phyloP scores from a whole-genome alignment of 2,113 vertebrate species.

The Dasyornis broadbenti region DNA sequence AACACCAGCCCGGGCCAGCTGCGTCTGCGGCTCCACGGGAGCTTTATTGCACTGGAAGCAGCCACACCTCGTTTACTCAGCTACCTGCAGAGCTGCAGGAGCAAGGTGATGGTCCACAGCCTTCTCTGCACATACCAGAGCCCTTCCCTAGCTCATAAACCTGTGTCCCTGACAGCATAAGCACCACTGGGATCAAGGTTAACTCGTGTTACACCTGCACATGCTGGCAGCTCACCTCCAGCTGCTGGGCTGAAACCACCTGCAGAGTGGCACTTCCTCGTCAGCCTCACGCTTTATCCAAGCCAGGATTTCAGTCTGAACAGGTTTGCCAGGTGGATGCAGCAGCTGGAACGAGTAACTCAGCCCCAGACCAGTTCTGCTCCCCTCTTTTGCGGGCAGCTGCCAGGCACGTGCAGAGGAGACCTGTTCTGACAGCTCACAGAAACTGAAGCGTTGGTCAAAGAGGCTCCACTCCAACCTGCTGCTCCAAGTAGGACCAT shows the following conservation, averaged over 20 bases:
- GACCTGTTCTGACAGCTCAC: not conserved
- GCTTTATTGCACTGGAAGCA: not conserved
- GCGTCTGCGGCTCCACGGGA: rapidly evolving
- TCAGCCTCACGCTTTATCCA: not conserved
- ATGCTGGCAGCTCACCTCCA: not conserved
- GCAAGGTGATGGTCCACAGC: not conserved
- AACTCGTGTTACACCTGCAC: rapidly evolving
- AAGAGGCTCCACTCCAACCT: not conserved
- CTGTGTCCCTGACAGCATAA: rapidly evolving
- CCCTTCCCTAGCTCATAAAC: not conserved
- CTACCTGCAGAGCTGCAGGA: not conserved
- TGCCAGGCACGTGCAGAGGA: not conserved
- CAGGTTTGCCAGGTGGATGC: not conserved
- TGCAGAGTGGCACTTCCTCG: rapidly evolving
- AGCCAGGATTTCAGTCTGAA: not conserved
- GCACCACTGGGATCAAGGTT: not conserved
- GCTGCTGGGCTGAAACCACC: not conserved
- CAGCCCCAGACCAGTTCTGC: not conserved
- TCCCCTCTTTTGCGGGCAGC: not conserved
- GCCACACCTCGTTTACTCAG: not conserved
- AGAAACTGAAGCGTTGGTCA: not conserved
- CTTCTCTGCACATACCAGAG: not conserved
- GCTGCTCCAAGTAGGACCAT: not conserved
- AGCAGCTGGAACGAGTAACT: not conserved
- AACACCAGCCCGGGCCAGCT: not conserved